Evolutionary conservation across 2,113 vertebrate species (phyloP), one percentile per base, ranked within the genome.

Genomic region (Apistogramma diplotaenia): DNA sequence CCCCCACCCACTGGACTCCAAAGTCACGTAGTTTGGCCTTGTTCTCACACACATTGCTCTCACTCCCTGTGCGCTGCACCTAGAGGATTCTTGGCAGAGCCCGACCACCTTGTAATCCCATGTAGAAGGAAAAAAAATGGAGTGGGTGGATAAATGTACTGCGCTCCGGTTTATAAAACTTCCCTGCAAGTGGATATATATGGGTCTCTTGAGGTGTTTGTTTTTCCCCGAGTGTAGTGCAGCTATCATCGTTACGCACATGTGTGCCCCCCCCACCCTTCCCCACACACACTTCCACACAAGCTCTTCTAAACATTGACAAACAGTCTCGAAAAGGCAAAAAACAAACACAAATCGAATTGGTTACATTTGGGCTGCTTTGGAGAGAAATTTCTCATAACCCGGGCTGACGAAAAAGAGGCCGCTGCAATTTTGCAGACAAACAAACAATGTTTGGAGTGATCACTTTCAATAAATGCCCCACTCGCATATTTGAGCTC

Each of bases 71-170:
- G 77, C 81, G 55, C 86, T 88, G 93, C 88, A 97, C 97, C 97
- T 97, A 97, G 97, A 96, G 96, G 96, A 96, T 96, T 96, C 95
- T 98, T 98, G 97, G 97, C 97, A 96, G 94, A 91, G 93, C 79
- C 90, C 89, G 93, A 94, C 92, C 94, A 95, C 94, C 95, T 96
- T 96, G 95, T 96, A 97, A 97, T 97, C 96, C 95, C 94, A 94
- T 95, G 95, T 93, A 95, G 65, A 2, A 94, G 92, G 92, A 96
- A 92, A 93, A 93, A 76, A 86, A 78, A 86, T 95, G 94, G 95
- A 90, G 96, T 97, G 96, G 96, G 96, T 94, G 96, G 96, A 96
- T 86, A 74, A 90, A 89, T 87, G 95, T 93, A 94, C 88, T 95
- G 91, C 93, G 79, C 95, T 94, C 95, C 89, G 90, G 93, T 96